Base-by-base conservation (phyloP, 2,113 vertebrate genomes). In the Promerops cafer region DNA sequence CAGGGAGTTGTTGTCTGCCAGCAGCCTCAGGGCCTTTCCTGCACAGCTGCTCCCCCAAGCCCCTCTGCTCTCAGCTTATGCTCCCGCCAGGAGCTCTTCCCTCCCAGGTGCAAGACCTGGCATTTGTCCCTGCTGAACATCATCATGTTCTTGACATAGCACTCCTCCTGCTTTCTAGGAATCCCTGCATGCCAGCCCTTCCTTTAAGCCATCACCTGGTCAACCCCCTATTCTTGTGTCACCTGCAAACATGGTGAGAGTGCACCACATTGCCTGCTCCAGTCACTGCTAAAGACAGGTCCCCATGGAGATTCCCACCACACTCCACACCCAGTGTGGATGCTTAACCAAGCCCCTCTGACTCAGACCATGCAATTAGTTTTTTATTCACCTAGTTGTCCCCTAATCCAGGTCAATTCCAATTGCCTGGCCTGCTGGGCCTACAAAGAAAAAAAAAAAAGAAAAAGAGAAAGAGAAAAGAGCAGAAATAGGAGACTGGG, bases 241-340 rank as follows among this genome's bases (percentile, higher is more conserved):
- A 61, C 39, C 72, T 59, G 52, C 2, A 4, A 57, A 69, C 9
- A 6, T 1, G 8, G 3, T 8, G 13, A 42, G 8, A 66, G 22
- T 5, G 31, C 16, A 70, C 12, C 31, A 33, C 37, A 9, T 1
- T 24, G 28, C 21, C 61, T 80, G 23, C 45, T 61, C 45, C 44
- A 37, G 31, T 24, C 68, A 74, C 64, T 49, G 63, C 37, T 17
- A 16, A 47, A 77, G 40, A 47, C 30, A 61, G 26, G 18, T n/a
- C 26, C n/a, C 33, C 3, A 1, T 0, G 39, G 5, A 64, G 47
- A 52, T 15, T 27, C 66, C 61, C 5, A 13, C 0, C 1, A 53
- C 16, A 53, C 13, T 52, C 35, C n/a, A 52, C 27, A 42, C 6
- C 35, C 22, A 39, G 40, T 17, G 64, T 3, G 28, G 71, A 42